Evolutionary conservation across 2,797 vertebrate species (phyloP).

Genomic region (Allobates femoralis): DNA sequence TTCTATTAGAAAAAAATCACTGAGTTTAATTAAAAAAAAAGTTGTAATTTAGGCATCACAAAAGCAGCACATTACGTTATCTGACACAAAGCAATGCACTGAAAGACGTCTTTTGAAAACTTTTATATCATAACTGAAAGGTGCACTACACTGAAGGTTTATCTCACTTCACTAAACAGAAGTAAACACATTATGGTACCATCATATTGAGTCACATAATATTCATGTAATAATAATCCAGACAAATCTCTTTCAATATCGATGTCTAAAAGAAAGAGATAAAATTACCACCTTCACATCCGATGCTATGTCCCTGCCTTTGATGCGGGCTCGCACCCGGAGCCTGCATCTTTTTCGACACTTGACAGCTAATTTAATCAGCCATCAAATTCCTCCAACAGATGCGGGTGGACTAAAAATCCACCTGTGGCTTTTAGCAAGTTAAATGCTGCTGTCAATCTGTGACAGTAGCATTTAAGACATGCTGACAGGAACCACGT

Average conservation of each 20-base stretch:
- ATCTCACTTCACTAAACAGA: not conserved
- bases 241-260: not conserved
- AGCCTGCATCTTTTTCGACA: no score
- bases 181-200: not conserved
- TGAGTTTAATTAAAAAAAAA: conserved; percentile 48
- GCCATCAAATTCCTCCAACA: no score
- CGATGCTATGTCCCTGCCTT: no score
- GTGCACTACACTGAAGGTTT: not conserved
- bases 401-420: no score
- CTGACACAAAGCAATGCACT: not conserved
- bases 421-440: no score
- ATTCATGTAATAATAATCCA: not conserved
- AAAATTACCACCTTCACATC: no score
- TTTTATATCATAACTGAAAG: not conserved
- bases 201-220: not conserved
- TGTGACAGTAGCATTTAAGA: no score
- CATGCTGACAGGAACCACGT: no score
- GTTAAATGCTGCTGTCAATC: no score
- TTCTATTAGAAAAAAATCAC: conserved; percentile 44
- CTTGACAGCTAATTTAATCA: no score
- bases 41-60: conserved; percentile 27
- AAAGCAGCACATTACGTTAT: conserved; percentile 16
- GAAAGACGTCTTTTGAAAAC: no score
- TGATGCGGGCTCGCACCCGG: no score
- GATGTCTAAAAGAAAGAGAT: not conserved